phyloP scores from a whole-genome alignment of 2,113 vertebrate genomes.

The Chlorocebus sabaeus region DNA sequence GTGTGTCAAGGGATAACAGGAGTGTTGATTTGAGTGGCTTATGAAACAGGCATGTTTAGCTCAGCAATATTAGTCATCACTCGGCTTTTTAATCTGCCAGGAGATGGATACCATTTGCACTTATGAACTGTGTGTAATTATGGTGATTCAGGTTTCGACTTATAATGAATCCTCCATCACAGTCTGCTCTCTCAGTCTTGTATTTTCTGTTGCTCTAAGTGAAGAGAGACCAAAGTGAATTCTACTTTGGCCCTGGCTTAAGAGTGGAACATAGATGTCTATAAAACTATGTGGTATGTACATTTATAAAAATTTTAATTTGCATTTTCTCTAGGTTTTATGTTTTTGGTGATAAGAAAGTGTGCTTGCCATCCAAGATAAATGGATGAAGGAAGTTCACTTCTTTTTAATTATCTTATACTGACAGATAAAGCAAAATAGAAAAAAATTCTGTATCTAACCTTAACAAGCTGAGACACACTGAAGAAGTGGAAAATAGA shows the following conservation, averaged over 20 bases:
- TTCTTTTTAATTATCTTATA: conserved; percentile 6
- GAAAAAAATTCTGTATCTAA: neutral
- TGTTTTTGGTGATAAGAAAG: neutral
- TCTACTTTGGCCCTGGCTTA: neutral
- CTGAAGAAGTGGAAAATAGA: neutral
- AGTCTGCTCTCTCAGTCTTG: neutral
- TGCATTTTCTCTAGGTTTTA: conserved; percentile 4
- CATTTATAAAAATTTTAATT: neutral
- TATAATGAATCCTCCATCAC: conserved; percentile 56
- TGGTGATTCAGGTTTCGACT: conserved; percentile 33
- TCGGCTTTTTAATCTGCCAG: conserved; percentile 65
- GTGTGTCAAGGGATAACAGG: conserved; percentile 51
- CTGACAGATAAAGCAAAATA: neutral
- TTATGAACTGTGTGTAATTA: conserved; percentile 69
- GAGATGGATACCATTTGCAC: conserved; percentile 55
- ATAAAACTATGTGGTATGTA: neutral
- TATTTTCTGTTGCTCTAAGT: conserved; percentile 44
- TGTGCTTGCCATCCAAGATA: neutral
- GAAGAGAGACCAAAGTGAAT: conserved; percentile 27
- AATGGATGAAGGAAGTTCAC: neutral
- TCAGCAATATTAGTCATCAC: conserved; percentile 61
- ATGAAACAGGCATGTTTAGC: conserved; percentile 64
- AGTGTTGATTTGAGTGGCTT: conserved; percentile 66
- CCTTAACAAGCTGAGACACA: neutral
- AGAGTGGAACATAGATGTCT: neutral